Base-by-base conservation (phyloP, 2,797 vertebrate genomes). In the Microcaecilia unicolor region DNA sequence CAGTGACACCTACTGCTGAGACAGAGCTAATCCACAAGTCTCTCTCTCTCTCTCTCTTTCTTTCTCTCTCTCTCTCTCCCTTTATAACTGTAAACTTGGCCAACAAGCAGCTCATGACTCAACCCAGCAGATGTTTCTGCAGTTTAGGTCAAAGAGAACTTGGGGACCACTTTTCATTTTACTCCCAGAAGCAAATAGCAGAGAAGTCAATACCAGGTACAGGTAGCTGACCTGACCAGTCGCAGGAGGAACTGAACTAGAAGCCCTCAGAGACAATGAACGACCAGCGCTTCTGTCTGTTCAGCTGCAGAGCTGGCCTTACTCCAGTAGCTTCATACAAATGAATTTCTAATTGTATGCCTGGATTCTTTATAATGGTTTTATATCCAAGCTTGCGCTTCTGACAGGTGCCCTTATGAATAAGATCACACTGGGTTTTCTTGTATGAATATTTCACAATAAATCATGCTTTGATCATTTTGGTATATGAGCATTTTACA, bases 351-450 rank as follows among this genome's bases (percentile, higher is more conserved):
- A 36, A 55, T 54, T 38, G 31, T 50, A 48, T 13, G 37, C 55
- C 47, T 48, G 55, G 54, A 24, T 56, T 67, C n/a, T 70, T 70
- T 33, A 42, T 47, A 49, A 46, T 31, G 47, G 64, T 40, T 42
- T 53, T 54, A 48, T 33, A 37, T 58, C 69, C 38, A 51, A 60
- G 67, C 64, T 63, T 51, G 36, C 58, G 61, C 46, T 61, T 69
- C 30, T 62, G 40, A 63, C 63, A 78, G 71, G 65, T 76, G 66
- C 71, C 67, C 58, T 65, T 46, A 43, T 7, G 58, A 64, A 41
- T 30, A 61, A 26, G 58, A 55, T 57, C 61, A 71, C 46, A 1
- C 47, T 18, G 62, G 64, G 37, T 56, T 24, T 37, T 40, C 4
- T 3, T 48, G 32, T 43, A 25, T 42, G 61, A 72, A 63, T 64